phyloP scores from a whole-genome alignment of 1,140 invertebrate genomes.

The Colletes gigas region DNA sequence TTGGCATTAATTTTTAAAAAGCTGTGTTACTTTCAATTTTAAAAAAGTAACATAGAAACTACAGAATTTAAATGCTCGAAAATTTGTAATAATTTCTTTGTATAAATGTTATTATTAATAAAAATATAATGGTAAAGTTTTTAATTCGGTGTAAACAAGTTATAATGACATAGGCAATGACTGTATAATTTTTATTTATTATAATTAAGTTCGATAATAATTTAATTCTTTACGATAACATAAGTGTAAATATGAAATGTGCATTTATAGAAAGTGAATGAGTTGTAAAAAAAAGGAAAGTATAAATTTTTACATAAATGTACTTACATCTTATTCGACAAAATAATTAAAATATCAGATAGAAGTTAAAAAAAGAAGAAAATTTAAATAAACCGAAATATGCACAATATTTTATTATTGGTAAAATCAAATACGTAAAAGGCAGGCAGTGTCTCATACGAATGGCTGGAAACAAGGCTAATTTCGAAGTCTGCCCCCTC shows the following conservation, averaged over 20 bases:
- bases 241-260: neutral
- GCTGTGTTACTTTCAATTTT: conserved; percentile 16
- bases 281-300: neutral
- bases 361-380: neutral
- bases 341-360: conserved; percentile 16
- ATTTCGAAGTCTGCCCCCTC: neutral
- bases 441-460: conserved; percentile 47
- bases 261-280: neutral
- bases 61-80: conserved; percentile 14
- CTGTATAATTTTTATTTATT: neutral
- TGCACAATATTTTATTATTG: conserved; percentile 55
- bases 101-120: conserved; percentile 28
- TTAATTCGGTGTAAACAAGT: neutral
- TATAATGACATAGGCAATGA: neutral
- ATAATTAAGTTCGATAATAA: neutral
- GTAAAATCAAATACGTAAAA: conserved; percentile 56
- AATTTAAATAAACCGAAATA: conserved; percentile 40
- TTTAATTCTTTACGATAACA: neutral
- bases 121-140: neutral
- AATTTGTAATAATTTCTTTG: conserved; percentile 34
- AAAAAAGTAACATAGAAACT: conserved; percentile 23
- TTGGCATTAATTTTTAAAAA: neutral
- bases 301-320: neutral
- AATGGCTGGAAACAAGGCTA: conserved; percentile 1
- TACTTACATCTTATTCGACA: neutral